These are phyloP conservation scores for Drosophila birchii DNA, from an alignment of 2,888 invertebrate species.

Conservation along the genomic window DNA sequence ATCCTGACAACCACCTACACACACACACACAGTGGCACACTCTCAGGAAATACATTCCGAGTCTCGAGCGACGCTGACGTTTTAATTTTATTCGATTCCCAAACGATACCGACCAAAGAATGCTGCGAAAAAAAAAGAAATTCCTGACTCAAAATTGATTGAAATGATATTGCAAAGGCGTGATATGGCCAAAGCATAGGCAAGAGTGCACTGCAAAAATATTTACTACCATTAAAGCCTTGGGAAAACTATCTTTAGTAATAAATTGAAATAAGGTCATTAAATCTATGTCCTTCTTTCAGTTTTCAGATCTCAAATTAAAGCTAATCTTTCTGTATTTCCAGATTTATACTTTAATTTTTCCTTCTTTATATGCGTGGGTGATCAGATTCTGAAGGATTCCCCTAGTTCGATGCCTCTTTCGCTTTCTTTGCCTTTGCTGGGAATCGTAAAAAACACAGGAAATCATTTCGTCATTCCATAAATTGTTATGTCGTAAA, in stretches of 20 bases:
- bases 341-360: not conserved
- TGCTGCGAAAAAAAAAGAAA: constrained; percentile 31
- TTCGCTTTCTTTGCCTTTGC: not conserved
- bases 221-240: not conserved
- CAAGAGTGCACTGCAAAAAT: constrained; percentile 13
- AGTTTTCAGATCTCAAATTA: not conserved
- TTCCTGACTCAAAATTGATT: constrained; percentile 78
- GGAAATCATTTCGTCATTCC: constrained; percentile 82
- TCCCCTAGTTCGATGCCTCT: constrained; percentile 16
- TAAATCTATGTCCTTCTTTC: not conserved
- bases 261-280: not conserved
- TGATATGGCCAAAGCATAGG: constrained; percentile 45
- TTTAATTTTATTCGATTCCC: constrained; percentile 77
- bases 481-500: constrained; percentile 82
- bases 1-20: constrained; percentile 37
- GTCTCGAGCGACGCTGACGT: constrained; percentile 64
- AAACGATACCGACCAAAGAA: constrained; percentile 1
- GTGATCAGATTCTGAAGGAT: constrained; percentile 8
- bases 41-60: constrained; percentile 62
- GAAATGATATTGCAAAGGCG: constrained; percentile 80
- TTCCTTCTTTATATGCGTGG: constrained; percentile 3
- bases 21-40: constrained; percentile 45
- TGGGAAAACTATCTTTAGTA: not conserved
- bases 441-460: constrained; percentile 71
- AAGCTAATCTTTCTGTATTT: not conserved